These are phyloP conservation scores for Corynorhinus townsendii DNA, from an alignment of 2,113 vertebrate species.

Conservation along the genomic window DNA sequence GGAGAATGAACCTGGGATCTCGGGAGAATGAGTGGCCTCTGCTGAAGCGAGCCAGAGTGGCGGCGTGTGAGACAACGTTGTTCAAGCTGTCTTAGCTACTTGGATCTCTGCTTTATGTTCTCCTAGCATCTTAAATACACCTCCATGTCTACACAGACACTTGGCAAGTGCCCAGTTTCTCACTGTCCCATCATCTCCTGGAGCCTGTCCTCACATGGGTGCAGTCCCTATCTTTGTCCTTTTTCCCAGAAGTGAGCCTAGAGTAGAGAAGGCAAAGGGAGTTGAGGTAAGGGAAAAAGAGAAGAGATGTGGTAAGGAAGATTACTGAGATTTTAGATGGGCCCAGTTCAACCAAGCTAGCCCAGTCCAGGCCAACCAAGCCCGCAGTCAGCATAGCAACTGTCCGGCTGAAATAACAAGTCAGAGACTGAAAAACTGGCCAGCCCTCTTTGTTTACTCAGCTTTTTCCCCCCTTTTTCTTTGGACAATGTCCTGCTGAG, in stretches of 20 bases:
- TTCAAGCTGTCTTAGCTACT: background rate
- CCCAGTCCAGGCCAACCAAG: slow-evolving; percentile 34
- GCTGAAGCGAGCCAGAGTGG: background rate
- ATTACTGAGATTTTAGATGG: slow-evolving; percentile 35
- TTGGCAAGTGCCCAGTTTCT: background rate
- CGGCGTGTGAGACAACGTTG: background rate
- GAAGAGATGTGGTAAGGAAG: background rate
- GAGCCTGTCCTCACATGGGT: background rate
- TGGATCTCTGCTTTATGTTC: background rate
- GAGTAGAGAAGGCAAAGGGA: slow-evolving; percentile 21
- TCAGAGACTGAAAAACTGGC: slow-evolving; percentile 63
- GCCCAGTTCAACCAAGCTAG: background rate
- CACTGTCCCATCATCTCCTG: background rate
- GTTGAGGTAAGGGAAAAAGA: background rate
- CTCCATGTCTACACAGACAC: background rate
- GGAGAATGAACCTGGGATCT: background rate
- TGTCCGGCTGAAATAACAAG: slow-evolving; percentile 83
- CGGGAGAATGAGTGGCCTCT: background rate
- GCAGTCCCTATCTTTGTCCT: background rate
- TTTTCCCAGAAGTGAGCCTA: slow-evolving; percentile 53
- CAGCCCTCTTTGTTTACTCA: slow-evolving; percentile 82
- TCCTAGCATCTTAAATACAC: background rate
- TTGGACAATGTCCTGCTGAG: slow-evolving; percentile 79
- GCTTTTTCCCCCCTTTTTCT: slow-evolving; percentile 76
- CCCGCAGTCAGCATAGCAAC: slow-evolving; percentile 68